These are phyloP conservation scores for Desmodus rotundus DNA, from an alignment of 2,113 vertebrate genomes.

Conservation along the genomic window DNA sequence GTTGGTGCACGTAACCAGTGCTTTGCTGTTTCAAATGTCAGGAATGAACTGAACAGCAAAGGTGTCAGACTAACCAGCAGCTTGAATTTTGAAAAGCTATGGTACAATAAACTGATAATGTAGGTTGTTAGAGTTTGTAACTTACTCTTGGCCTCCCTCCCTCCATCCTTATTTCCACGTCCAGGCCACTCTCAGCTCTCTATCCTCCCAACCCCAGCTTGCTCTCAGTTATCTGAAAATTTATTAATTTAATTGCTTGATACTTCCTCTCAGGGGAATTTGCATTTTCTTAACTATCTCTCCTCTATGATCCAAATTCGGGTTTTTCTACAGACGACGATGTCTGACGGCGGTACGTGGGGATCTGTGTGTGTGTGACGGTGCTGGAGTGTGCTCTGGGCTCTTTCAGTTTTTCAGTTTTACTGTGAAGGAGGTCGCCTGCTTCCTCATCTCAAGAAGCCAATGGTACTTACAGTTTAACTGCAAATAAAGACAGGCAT, in stretches of 20 bases:
- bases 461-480: not conserved
- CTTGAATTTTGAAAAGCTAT: constrained; percentile 60
- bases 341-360: not conserved
- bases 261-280: constrained; percentile 18
- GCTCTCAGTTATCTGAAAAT: constrained; percentile 12
- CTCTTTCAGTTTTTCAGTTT: not conserved
- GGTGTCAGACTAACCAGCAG: constrained; percentile 62
- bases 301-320: constrained; percentile 2
- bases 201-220: not conserved
- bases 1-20: constrained; percentile 38
- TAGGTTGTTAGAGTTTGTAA: constrained; percentile 36
- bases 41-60: constrained; percentile 60
- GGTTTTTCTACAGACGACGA: not conserved
- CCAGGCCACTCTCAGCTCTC: not conserved
- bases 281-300: constrained; percentile 43
- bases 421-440: not conserved
- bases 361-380: not conserved
- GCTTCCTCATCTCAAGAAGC: not conserved
- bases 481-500: not conserved
- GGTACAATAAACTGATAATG: constrained; percentile 62
- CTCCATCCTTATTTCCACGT: not conserved
- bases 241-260: constrained; percentile 24
- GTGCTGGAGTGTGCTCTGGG: not conserved
- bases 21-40: constrained; percentile 70
- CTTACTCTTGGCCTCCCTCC: not conserved